Conservation (phyloP, 1,140 invertebrate genomes). For the Brachystomella parvula region DNA sequence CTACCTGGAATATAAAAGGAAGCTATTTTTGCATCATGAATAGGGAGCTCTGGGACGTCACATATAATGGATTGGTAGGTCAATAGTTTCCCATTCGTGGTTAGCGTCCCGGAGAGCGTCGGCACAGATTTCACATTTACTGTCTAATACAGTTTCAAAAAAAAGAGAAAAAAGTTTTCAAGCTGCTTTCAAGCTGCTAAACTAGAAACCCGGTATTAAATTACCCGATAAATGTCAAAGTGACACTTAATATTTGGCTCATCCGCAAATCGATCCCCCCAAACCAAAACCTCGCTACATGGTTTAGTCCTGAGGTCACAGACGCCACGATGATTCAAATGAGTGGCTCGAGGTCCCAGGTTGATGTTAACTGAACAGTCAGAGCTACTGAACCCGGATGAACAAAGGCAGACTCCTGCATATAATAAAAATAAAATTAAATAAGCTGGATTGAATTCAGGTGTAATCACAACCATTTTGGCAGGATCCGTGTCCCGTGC, state of each 20-base stretch:
- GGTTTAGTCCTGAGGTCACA: constrained; percentile 36
- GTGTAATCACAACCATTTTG: constrained; percentile 36
- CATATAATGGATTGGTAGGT: constrained; percentile 36
- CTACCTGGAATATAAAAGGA: constrained; percentile 34
- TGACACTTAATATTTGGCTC: constrained; percentile 32
- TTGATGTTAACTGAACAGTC: constrained; percentile 35
- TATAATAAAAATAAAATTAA: not conserved
- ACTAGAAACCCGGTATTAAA: no score
- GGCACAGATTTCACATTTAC: constrained; percentile 25
- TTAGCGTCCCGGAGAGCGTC: constrained; percentile 18
- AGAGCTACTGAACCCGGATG: constrained; percentile 25
- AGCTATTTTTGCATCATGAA: constrained; percentile 37
- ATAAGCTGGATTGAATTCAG: no score
- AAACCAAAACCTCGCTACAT: constrained; percentile 36
- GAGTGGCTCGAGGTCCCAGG: constrained; percentile 19
- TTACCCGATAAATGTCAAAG: constrained; percentile 36
- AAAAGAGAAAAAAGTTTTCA: not conserved
- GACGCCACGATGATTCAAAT: constrained; percentile 21
- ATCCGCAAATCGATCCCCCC: constrained; percentile 33
- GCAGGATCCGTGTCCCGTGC: constrained; percentile 27
- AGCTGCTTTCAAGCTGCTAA: not conserved
- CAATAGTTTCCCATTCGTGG: constrained; percentile 27
- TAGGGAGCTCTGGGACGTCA: constrained; percentile 34
- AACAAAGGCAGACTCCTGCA: constrained; percentile 30
- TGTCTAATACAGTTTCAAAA: constrained; percentile 20